phyloP scores from a whole-genome alignment of 2,797 vertebrate genomes.

The Hephaestus fuliginosus region DNA sequence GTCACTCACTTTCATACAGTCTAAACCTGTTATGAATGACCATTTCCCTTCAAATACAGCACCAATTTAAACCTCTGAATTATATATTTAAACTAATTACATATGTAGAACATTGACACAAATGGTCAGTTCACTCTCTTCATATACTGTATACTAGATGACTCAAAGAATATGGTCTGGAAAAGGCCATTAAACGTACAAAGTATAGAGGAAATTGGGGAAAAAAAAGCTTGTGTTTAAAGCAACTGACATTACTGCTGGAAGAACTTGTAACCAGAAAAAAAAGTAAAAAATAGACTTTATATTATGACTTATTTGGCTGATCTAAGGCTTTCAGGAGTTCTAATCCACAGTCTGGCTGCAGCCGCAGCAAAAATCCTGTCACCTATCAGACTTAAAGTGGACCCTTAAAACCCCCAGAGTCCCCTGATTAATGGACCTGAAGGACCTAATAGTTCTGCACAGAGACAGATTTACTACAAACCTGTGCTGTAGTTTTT shows the following conservation, averaged over 20 bases:
- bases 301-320: conserved; percentile 3
- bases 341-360: conserved; percentile 19
- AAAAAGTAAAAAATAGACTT: neutral
- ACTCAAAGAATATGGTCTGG: neutral
- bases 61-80: neutral
- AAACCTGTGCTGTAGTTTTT: conserved; percentile 13
- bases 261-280: neutral
- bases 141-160: too few species aligned
- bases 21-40: neutral
- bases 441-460: conserved; percentile 27
- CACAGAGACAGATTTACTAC: conserved; percentile 42
- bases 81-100: neutral
- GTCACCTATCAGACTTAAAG: conserved; percentile 34
- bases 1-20: neutral
- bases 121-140: neutral
- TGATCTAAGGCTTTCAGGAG: conserved; percentile 4
- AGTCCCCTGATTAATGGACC: conserved; percentile 43
- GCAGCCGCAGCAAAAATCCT: conserved; percentile 13
- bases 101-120: neutral
- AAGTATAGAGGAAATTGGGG: neutral
- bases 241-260: neutral
- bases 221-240: neutral
- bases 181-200: neutral
- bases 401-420: conserved; percentile 22
- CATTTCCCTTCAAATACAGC: neutral